Percentiles rank a stretch among this genome's conserved stretches.
Evolutionary conservation across 2,888 invertebrate genomes (phyloP).

Genomic region (Anagyrus pseudococci): DNA sequence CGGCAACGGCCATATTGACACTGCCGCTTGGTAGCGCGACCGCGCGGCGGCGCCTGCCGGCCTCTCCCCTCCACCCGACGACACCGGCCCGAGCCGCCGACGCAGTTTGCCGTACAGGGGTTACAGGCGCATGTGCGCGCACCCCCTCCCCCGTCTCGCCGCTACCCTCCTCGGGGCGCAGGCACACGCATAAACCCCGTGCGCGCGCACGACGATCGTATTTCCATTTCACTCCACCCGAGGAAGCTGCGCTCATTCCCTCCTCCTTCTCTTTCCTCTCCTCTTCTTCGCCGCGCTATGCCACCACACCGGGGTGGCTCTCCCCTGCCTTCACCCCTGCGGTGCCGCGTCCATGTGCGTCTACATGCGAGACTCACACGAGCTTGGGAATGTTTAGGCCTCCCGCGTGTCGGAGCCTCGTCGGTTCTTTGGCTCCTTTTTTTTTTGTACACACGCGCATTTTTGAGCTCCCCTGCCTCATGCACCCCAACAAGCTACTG

Average conservation of each 20-base stretch:
- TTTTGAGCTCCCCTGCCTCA: too few species aligned
- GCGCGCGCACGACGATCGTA: background rate
- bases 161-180: background rate
- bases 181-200: background rate
- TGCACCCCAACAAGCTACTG: too few species aligned
- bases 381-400: too few species aligned
- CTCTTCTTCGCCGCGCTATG: too few species aligned
- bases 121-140: background rate
- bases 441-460: too few species aligned
- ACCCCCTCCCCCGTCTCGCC: background rate
- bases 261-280: too few species aligned
- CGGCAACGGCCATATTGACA: slow-evolving; percentile 50
- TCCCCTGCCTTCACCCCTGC: background rate
- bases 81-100: background rate
- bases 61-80: background rate
- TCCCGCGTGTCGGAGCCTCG: too few species aligned
- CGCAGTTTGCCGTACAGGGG: background rate
- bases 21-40: slow-evolving; percentile 41
- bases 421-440: too few species aligned
- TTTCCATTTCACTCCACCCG: background rate
- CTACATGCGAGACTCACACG: too few species aligned
- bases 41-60: slow-evolving; percentile 42
- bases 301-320: background rate
- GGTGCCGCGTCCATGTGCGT: background rate
- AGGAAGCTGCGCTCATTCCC: too few species aligned